phyloP scores from a whole-genome alignment of 2,113 vertebrate species.

The Lynx canadensis region DNA sequence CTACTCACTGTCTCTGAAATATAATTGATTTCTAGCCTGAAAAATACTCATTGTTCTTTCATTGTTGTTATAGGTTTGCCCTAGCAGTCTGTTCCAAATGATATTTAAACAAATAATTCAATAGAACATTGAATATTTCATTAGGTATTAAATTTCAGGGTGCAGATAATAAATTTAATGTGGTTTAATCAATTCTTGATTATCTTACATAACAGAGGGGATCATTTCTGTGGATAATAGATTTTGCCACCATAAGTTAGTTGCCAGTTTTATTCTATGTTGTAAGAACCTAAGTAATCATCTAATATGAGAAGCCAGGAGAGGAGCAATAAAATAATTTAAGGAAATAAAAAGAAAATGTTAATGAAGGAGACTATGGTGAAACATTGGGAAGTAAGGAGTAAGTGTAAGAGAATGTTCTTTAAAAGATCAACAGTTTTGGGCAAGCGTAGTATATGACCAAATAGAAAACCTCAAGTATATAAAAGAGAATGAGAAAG shows the following conservation, averaged over 20 bases:
- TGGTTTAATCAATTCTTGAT: constrained; percentile 25
- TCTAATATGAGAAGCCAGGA: background rate
- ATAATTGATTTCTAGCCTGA: constrained; percentile 47
- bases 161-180: constrained; percentile 22
- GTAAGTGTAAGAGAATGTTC: background rate
- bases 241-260: background rate
- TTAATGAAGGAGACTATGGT: background rate
- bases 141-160: background rate
- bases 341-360: background rate
- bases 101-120: constrained; percentile 20
- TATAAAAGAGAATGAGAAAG: background rate
- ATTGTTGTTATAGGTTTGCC: constrained; percentile 20
- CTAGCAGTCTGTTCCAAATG: constrained; percentile 45
- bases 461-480: background rate
- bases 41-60: constrained; percentile 53
- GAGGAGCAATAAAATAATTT: constrained; percentile 31
- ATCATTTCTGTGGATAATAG: background rate
- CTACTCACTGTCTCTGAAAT: constrained; percentile 43
- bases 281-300: background rate
- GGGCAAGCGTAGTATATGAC: background rate
- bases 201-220: background rate
- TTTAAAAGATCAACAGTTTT: background rate
- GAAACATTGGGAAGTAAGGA: background rate
- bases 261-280: background rate
- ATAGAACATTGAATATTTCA: constrained; percentile 55